Evolutionary conservation across 2,797 vertebrate species (phyloP).

Genomic region (Gambelia wislizenii): DNA sequence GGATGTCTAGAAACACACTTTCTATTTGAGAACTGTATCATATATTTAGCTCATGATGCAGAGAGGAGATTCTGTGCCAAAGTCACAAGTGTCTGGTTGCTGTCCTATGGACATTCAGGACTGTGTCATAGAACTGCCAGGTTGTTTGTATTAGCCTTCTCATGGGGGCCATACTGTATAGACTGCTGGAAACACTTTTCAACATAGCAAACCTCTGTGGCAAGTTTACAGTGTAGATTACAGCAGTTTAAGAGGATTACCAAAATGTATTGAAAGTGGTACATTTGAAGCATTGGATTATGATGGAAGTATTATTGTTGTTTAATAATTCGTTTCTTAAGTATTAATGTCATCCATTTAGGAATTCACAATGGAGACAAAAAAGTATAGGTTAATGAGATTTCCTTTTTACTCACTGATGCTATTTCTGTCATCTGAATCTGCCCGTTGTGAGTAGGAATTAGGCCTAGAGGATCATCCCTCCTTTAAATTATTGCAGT

Average conservation of each 20-base stretch:
- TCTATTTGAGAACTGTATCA: no score
- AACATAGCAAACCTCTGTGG: neutral
- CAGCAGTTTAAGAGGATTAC: conserved; percentile 30
- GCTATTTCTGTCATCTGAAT: neutral
- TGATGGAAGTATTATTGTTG: neutral
- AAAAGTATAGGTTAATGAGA: conserved; percentile 21
- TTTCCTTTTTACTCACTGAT: neutral
- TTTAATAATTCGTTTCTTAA: conserved; percentile 38
- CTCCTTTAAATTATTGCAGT: conserved; percentile 17
- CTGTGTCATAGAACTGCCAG: neutral
- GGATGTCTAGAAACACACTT: neutral
- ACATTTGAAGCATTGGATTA: conserved; percentile 29
- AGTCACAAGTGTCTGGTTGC: neutral
- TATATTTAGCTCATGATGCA: neutral
- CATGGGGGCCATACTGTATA: neutral
- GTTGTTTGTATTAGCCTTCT: neutral
- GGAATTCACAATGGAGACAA: conserved; percentile 22
- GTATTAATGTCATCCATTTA: conserved; percentile 1
- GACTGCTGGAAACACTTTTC: neutral
- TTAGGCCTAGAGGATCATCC: no score
- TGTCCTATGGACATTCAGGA: neutral
- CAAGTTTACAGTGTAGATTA: conserved; percentile 12
- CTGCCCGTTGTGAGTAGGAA: neutral
- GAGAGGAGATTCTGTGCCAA: neutral
- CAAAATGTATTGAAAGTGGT: conserved; percentile 24